Evolutionary conservation across 2,797 vertebrate species (phyloP), one percentile per base, ranked within the genome.

Genomic region (Chiroxiphia lanceolata): DNA sequence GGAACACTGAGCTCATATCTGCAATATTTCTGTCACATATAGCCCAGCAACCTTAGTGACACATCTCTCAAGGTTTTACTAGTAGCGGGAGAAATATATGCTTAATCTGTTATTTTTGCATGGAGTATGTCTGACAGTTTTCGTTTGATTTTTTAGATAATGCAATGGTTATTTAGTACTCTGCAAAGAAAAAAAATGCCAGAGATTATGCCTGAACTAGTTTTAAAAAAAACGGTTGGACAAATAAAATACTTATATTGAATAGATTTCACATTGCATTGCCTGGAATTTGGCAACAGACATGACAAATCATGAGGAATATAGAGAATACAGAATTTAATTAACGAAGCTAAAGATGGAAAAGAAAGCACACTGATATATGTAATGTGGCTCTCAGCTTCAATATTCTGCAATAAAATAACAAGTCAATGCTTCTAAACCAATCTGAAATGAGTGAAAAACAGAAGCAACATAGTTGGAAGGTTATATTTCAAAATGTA

Each of bases 401-500:
- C 78, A 74, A 95, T 92, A 95, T 94, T 82, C 93, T 93, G 86
- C 87, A 95, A 75, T 92, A 94, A 95, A 93, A 95, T 48, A 96
- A 65, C 64, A 90, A 94, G 59, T 44, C 75, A 95, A 22, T 87
- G 79, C 48, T 92, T 84, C 69, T 92, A 96, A 97, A 77, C 86
- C 59, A 92, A 94, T 93, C 69, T 94, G 59, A 79, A 96, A 96
- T 40, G 68, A 80, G 38, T 34, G 44, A 54, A 95, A 76, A 90
- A 36, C 69, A 70, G 90, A 96, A 69, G 60, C 50, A 89, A 94
- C 59, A n/a, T 91, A 90, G 82, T 78, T 84, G 71, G 88, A 92
- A 84, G 69, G 75, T 86, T 95, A 83, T 95, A 95, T 97, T 97
- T 97, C 95, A 96, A 96, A 97, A 95, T 89, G 75, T 69, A 97